Percentiles rank a stretch among this genome's conserved stretches.
phyloP scores from a whole-genome alignment of 2,888 invertebrate genomes.

The Clivina fossor region DNA sequence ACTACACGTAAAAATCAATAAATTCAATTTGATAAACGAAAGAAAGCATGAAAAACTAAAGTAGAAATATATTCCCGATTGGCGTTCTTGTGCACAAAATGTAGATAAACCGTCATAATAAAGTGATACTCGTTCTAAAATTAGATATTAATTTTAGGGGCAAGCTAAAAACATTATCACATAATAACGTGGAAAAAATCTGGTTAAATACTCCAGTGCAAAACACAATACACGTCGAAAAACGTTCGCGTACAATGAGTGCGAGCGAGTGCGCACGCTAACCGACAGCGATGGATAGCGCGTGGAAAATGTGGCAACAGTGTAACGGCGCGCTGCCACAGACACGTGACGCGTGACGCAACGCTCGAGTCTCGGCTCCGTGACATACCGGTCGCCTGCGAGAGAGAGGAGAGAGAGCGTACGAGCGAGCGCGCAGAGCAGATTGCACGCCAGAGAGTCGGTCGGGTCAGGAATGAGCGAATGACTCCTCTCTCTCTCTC shows the following conservation, averaged over 20 bases:
- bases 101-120: background rate
- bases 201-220: background rate
- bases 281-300: background rate
- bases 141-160: background rate
- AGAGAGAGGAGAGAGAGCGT: conserved; percentile 14
- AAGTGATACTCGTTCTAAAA: background rate
- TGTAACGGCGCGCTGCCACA: conserved; percentile 2
- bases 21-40: too few relatives aligned
- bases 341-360: conserved; percentile 23
- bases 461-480: too few relatives aligned
- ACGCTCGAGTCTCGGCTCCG: conserved; percentile 24
- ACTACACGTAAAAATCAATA: too few relatives aligned
- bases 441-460: too few relatives aligned
- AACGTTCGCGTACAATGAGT: conserved; percentile 17
- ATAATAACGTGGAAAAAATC: background rate
- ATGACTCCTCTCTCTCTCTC: too few relatives aligned
- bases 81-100: too few relatives aligned
- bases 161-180: background rate
- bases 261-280: conserved; percentile 6
- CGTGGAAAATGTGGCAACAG: conserved; percentile 18
- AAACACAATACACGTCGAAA: conserved; percentile 5
- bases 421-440: background rate
- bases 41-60: too few relatives aligned
- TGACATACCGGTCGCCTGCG: conserved; percentile 23
- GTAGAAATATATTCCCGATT: too few relatives aligned